Evolutionary conservation across 2,797 vertebrate species (phyloP).

Genomic region (Fistularia tabacaria): DNA sequence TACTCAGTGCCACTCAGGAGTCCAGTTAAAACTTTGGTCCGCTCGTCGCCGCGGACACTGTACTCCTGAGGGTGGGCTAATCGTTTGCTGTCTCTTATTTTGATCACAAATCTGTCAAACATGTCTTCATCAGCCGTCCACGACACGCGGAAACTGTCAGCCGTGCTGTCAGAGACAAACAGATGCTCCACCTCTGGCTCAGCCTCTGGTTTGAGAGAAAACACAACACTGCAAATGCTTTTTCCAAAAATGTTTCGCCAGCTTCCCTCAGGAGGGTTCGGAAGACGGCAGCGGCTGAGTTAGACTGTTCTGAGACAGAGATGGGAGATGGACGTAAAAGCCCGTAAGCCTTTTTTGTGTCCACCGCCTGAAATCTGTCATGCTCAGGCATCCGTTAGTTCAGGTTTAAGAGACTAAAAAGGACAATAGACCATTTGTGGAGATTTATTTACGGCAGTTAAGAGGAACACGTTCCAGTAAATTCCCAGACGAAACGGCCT

Average conservation of each 20-base stretch:
- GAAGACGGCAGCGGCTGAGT: slow-evolving; percentile 1
- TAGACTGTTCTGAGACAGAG: no score
- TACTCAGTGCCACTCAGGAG: slow-evolving; percentile 90
- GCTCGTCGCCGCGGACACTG: slow-evolving; percentile 76
- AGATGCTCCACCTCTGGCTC: slow-evolving; percentile 95
- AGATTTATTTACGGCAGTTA: slow-evolving; percentile 42
- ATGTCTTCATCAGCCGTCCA: slow-evolving; percentile 88
- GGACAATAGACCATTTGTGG: slow-evolving; percentile 30
- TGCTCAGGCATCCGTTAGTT: slow-evolving; percentile 59
- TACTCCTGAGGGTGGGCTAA: slow-evolving; percentile 81
- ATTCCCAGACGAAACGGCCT: slow-evolving; percentile 1
- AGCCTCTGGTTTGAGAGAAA: slow-evolving; percentile 82
- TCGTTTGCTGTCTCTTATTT: slow-evolving; percentile 88
- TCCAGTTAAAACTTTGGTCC: slow-evolving; percentile 82
- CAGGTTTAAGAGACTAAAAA: slow-evolving; percentile 22
- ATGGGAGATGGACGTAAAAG: no score
- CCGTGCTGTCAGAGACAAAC: slow-evolving; percentile 85
- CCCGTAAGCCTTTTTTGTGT: not conserved
- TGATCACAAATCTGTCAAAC: slow-evolving; percentile 93
- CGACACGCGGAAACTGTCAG: slow-evolving; percentile 86
- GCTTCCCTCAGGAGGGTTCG: slow-evolving; percentile 10
- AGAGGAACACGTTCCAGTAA: slow-evolving; percentile 15
- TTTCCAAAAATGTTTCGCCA: slow-evolving; percentile 19
- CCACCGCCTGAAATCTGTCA: slow-evolving; percentile 39
- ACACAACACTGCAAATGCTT: slow-evolving; percentile 38